These are phyloP conservation scores for Cnemophilus loriae DNA, from an alignment of 2,113 vertebrate genomes.

Conservation along the genomic window DNA sequence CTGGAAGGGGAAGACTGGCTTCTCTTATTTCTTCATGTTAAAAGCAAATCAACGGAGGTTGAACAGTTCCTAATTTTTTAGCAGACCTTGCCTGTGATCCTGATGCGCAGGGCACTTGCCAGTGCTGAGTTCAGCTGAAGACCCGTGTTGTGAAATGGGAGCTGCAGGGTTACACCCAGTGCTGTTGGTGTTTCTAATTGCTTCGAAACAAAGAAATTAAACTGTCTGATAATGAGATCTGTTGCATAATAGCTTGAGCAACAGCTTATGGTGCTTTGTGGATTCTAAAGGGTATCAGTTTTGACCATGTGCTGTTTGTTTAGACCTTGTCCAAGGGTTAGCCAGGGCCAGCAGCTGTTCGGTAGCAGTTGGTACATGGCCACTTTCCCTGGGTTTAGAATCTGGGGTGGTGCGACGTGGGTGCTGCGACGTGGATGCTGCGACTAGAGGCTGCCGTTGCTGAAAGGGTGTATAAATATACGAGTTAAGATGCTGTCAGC, in stretches of 20 bases:
- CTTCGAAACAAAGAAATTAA: neutral
- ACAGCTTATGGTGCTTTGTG: neutral
- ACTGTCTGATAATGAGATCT: neutral
- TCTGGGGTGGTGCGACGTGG: neutral
- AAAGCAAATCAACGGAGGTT: neutral
- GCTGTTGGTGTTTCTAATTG: neutral
- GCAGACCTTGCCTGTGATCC: neutral
- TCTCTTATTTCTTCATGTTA: neutral
- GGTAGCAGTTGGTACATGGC: neutral
- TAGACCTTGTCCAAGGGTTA: neutral
- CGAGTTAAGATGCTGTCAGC: neutral
- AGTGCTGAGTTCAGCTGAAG: neutral
- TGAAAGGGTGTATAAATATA: neutral
- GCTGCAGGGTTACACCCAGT: neutral
- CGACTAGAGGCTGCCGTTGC: neutral
- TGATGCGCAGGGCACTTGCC: neutral
- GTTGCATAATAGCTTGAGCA: neutral
- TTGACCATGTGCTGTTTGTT: neutral
- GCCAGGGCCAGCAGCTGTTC: neutral
- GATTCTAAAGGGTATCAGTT: neutral
- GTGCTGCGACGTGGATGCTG: fast-evolving
- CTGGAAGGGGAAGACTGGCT: neutral
- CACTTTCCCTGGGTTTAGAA: fast-evolving
- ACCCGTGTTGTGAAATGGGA: neutral
- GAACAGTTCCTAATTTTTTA: neutral